phyloP scores from a whole-genome alignment of 2,888 invertebrate species.

The Thecocarcelia acutangulata region DNA sequence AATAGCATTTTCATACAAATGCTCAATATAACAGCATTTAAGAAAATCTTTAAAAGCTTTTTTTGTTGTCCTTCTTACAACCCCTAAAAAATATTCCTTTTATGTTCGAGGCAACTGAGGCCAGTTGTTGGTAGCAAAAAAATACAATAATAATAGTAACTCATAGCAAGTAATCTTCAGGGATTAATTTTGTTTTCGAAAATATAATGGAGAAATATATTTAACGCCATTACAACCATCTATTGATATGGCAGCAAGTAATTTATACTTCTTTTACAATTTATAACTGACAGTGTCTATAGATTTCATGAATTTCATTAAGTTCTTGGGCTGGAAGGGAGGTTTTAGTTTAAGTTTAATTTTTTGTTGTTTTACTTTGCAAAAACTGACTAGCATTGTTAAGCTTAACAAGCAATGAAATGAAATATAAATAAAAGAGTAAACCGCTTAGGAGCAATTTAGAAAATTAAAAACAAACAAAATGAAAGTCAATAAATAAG shows the following conservation, averaged over 20 bases:
- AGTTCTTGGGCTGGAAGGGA: slow-evolving; percentile 22
- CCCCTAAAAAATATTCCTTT: no score
- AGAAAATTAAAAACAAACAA: slow-evolving; percentile 68
- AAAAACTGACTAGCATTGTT: background rate
- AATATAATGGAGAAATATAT: slow-evolving; percentile 54
- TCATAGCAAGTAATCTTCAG: slow-evolving; percentile 52
- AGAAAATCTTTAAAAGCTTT: slow-evolving; percentile 23
- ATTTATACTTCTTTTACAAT: slow-evolving; percentile 68
- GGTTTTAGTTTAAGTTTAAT: slow-evolving; percentile 12
- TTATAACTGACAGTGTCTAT: slow-evolving; percentile 42
- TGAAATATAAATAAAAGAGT: background rate
- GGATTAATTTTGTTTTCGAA: slow-evolving; percentile 63
- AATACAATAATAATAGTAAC: background rate
- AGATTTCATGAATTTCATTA: slow-evolving; percentile 40
- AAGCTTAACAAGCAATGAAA: background rate
- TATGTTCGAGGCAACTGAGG: background rate
- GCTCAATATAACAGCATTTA: slow-evolving; percentile 11
- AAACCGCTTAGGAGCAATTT: slow-evolving; percentile 57
- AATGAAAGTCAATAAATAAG: slow-evolving; percentile 54
- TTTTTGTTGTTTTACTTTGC: background rate
- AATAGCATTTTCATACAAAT: slow-evolving; percentile 38
- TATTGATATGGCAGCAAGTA: slow-evolving; percentile 67
- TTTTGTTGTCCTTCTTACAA: background rate
- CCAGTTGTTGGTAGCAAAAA: background rate
- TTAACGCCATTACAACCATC: slow-evolving; percentile 64